Percentiles rank a stretch among this genome's conserved stretches.
Evolutionary conservation across 2,113 vertebrate genomes (phyloP).

Genomic region (Paradisaea rubra): DNA sequence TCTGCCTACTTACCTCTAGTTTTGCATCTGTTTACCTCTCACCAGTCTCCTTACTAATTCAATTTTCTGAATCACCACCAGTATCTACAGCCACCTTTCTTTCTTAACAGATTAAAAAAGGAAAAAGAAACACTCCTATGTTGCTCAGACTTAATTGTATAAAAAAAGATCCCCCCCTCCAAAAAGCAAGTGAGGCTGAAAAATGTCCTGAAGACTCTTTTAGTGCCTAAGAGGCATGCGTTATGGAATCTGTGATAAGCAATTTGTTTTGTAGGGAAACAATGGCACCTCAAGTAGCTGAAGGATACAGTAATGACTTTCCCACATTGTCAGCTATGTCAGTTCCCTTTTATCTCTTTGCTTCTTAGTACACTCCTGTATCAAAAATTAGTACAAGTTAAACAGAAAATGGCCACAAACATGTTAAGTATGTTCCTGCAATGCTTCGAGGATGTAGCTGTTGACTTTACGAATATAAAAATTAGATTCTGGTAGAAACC

Average conservation of each 20-base stretch:
- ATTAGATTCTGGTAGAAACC: background rate
- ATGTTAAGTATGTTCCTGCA: background rate
- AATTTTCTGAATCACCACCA: background rate
- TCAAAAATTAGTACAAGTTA: background rate
- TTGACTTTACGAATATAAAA: background rate
- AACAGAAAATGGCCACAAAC: background rate
- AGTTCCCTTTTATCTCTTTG: background rate
- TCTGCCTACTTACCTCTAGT: background rate
- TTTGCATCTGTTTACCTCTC: background rate
- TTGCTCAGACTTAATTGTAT: background rate
- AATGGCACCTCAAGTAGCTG: background rate
- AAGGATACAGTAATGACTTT: background rate
- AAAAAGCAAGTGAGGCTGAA: background rate
- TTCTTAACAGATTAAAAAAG: background rate
- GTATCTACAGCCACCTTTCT: background rate
- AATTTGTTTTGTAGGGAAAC: slow-evolving; percentile 25
- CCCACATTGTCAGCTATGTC: background rate
- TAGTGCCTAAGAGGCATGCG: background rate
- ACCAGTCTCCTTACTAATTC: background rate
- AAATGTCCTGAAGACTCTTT: background rate
- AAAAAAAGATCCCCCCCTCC: accelerated
- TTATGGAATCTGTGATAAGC: background rate
- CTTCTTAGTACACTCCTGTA: background rate
- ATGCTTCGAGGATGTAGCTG: background rate
- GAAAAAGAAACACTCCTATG: background rate